phyloP scores from a whole-genome alignment of 2,113 vertebrate genomes.

The Arenaria interpres region DNA sequence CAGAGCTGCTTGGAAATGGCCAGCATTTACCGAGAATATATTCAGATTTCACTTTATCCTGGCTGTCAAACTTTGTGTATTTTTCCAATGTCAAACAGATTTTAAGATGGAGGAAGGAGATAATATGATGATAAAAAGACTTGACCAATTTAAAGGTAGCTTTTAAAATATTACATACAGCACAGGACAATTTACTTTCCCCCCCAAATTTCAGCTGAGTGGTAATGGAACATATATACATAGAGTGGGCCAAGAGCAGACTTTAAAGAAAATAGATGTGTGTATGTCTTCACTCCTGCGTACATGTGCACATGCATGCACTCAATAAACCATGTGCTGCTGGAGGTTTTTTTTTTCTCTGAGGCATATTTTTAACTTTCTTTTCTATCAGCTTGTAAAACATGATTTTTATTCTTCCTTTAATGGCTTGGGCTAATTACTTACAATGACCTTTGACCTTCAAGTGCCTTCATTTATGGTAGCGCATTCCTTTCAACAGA shows the following conservation, averaged over 20 bases:
- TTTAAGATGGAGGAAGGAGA: slow-evolving; percentile 58
- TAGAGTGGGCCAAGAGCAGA: not conserved
- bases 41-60: slow-evolving; percentile 19
- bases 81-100: slow-evolving; percentile 51
- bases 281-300: not conserved
- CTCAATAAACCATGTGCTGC: slow-evolving; percentile 49
- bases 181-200: not conserved
- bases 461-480: slow-evolving; percentile 81
- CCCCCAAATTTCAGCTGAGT: not conserved
- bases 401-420: slow-evolving; percentile 81
- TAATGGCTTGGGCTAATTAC: slow-evolving; percentile 79
- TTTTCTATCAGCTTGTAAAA: slow-evolving; percentile 81
- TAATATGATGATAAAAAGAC: slow-evolving; percentile 54
- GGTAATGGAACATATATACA: not conserved
- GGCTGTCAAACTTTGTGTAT: slow-evolving; percentile 64
- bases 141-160: not conserved
- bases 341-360: not conserved
- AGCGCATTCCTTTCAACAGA: slow-evolving; percentile 74
- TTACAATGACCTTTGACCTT: slow-evolving; percentile 71
- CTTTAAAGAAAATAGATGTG: slow-evolving; percentile 1
- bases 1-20: not conserved
- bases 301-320: not conserved
- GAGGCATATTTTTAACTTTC: slow-evolving; percentile 74
- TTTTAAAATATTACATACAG: not conserved
- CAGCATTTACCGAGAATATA: not conserved